Base-by-base conservation (phyloP, 2,888 invertebrate genomes). In the Archips crataeganus region DNA sequence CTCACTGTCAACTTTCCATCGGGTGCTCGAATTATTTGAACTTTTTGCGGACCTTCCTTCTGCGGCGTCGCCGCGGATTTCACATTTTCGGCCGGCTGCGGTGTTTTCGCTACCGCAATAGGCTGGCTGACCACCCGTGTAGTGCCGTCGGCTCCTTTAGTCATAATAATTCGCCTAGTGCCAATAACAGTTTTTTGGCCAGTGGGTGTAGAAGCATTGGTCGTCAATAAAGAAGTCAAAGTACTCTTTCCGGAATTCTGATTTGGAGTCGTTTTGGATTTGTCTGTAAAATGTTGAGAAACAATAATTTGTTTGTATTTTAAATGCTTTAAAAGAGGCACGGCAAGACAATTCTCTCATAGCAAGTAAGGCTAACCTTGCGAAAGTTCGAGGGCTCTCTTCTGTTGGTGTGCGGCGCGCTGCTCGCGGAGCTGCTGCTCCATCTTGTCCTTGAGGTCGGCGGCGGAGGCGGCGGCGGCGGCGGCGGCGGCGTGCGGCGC, bases 1-100 rank as follows among this genome's bases (percentile, higher is more conserved):
- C 98, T 96, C 1, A 99, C 98, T 81, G 98, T 98, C 15, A 99
- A 95, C 90, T 98, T 98, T 36, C 99, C 99, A 89, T 98, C 98
- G 0, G 98, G 97, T 0, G 97, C 96, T 78, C 98, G 97, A 82
- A 98, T 96, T 79, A 99, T 98, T 94, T 99, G 98, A 13, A 99
- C 97, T 85, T 97, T 97, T 86, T 98, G 98, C 6, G 94, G 94
- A 6, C 91, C 91, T 1, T 94, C 95, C 77, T 95, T 95, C 57
- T 88, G 91, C 65, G 93, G 90, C 8, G 85, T 80, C 2, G 80
- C 66, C 15, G 81, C 81, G 0, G 84, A 13, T 76, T 91, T 91
- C 8, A 96, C 84, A 1, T 95, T 93, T 60, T 85, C 84, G 45
- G 80, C 77, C 2, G 87, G 76, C 77, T 93, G 92, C 10, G 90